Base-by-base conservation (phyloP, 2,888 invertebrate species). In the Athalia cordata region DNA sequence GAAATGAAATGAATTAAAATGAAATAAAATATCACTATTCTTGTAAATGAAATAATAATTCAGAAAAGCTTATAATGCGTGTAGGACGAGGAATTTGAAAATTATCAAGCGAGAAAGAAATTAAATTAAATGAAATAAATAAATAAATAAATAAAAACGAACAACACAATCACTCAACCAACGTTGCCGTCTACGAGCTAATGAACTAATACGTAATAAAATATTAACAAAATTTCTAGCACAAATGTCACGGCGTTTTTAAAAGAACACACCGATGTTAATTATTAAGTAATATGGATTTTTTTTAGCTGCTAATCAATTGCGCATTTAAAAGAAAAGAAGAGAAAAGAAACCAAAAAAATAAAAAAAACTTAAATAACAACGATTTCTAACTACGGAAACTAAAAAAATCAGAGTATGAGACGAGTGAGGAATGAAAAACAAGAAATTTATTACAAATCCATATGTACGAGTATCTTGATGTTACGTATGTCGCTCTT, bases 391-490 rank as follows among this genome's bases (percentile, higher is more conserved):
- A 70, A 70, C 55, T 55, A 29, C 55, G 15, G 9, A 29, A 55
- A 5, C 13, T n/a, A 49, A 11, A 57, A 70, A 43, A 45, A 13
- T 55, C n/a, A 4, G 9, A 55, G n/a, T 11, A 4, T 55, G 8
- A 68, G 55, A 68, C 52, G 29, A 55, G 52, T 68, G 68, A 6
- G n/a, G 64, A 43, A 43, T 29, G 7, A 62, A 29, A 15, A 62
- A 62, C 11, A 4, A 4, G n/a, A 70, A n/a, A 72, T 50, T 45
- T 72, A 59, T 57, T 13, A 72, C 62, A 72, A 59, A 57, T 52
- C 15, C 68, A 61, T n/a, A 59, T 72, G 47, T 72, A 72, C 59
- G 72, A 72, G 59, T 72, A 72, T 72, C 72, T 72, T 72, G 72
- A 59, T 72, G 72, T 72, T 72, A 72, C 59, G 13, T 72, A 72